These are phyloP conservation scores for Cryptops parisi DNA, from an alignment of 2,888 invertebrate genomes.

Conservation along the genomic window DNA sequence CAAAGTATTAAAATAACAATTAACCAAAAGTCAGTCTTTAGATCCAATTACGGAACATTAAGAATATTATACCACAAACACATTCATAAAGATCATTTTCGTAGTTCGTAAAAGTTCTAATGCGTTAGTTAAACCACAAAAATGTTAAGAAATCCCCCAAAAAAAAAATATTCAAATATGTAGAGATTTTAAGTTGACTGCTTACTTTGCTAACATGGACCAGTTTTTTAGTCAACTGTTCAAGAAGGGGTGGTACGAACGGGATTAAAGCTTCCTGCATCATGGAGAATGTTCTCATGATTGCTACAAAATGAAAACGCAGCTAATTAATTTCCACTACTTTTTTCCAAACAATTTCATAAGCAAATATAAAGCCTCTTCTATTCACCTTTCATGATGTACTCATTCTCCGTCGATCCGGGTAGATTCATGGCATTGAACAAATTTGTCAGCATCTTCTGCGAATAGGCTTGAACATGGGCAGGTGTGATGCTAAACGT, in stretches of 20 bases:
- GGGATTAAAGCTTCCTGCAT: constrained; percentile 68
- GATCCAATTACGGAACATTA: too few relatives aligned
- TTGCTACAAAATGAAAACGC: constrained; percentile 56
- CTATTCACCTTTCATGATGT: constrained; percentile 74
- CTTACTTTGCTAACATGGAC: constrained; percentile 53
- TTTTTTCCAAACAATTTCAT: too few relatives aligned
- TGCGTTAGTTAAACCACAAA: too few relatives aligned
- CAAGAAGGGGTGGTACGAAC: constrained; percentile 61
- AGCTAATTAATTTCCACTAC: too few relatives aligned
- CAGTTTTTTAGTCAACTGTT: constrained; percentile 70
- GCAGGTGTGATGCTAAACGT: constrained; percentile 27
- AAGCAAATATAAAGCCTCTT: too few relatives aligned
- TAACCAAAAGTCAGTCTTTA: background rate
- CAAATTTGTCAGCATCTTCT: constrained; percentile 54
- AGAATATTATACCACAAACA: too few relatives aligned
- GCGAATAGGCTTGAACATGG: constrained; percentile 50
- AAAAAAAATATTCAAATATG: too few relatives aligned
- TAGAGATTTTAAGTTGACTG: too few relatives aligned
- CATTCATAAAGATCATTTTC: background rate
- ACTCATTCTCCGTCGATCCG: constrained; percentile 84
- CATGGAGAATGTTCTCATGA: constrained; percentile 74
- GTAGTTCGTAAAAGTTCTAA: background rate
- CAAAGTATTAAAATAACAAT: background rate
- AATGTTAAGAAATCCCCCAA: too few relatives aligned
- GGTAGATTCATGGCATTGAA: constrained; percentile 56